Percentiles rank a stretch among this genome's conserved stretches.
Conservation (phyloP, 2,797 vertebrate species). For the Macropus fuliginosus region DNA sequence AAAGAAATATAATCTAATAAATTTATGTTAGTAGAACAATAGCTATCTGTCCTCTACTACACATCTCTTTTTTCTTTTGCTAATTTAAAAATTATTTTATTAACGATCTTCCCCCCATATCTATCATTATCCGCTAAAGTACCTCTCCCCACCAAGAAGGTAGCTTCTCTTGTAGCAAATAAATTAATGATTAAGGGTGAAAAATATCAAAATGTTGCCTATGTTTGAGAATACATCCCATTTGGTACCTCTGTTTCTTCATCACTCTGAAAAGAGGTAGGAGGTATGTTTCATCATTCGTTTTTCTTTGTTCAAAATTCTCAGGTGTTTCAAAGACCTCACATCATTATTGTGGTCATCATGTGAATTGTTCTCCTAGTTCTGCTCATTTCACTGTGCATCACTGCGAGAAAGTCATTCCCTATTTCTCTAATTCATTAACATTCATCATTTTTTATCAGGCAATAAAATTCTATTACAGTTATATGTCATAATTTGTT, state of each 20-base stretch:
- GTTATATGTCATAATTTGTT: neutral
- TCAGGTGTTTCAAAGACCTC: neutral
- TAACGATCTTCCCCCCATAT: neutral
- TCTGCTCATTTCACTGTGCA: neutral
- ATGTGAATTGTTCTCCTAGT: neutral
- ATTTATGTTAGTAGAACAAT: neutral
- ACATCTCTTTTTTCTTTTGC: neutral
- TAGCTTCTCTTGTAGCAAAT: neutral
- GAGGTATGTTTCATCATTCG: neutral
- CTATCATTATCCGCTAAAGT: neutral
- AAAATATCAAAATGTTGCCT: neutral
- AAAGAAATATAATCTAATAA: neutral
- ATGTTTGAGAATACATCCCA: neutral
- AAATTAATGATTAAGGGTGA: neutral
- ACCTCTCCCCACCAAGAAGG: neutral
- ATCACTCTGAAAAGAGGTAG: neutral
- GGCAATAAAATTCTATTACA: neutral
- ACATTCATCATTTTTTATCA: neutral
- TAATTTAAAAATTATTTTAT: neutral
- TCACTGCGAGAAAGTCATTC: neutral
- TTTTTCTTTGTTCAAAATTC: neutral
- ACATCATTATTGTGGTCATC: neutral
- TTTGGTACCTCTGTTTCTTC: neutral
- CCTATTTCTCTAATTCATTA: neutral
- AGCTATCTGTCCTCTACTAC: neutral